Base-by-base conservation (phyloP, 2,113 vertebrate genomes). In the Malaclemys terrapin region DNA sequence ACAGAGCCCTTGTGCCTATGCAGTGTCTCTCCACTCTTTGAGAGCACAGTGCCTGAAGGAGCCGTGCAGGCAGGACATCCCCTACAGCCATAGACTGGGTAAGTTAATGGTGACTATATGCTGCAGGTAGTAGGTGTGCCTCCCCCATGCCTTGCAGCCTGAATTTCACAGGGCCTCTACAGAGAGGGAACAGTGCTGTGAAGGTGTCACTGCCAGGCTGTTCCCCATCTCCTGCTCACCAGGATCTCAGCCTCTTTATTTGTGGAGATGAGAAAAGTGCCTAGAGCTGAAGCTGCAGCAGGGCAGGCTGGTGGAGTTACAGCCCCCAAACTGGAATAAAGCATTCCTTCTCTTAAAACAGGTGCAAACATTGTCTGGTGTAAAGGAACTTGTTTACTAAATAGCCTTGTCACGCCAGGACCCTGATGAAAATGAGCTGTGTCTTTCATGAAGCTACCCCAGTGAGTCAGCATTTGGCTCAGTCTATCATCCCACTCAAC, bases 341-440 rank as follows among this genome's bases (percentile, higher is more conserved):
- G 52, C 0, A 0, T 85, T 81, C 69, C 20, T 81, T 24, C 29
- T 88, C 82, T 69, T 80, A 76, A 85, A 93, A 8, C 1, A 53
- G 86, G 6, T n/a, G 85, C 75, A 42, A 52, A 80, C 20, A 53
- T 24, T 3, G 85, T 42, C 65, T 49, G 56, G 0, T 24, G n/a
- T 52, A 87, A 93, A 89, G 0, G 2, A 5, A 49, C 17, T 11
- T 50, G 90, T 45, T 52, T n/a, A 84, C 42, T 29, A 76, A 87
- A 59, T 47, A 81, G 27, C 27, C 88, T 78, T 88, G 29, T 59
- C 50, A 85, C 89, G n/a, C 59, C 88, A 75, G 31, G 92, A 89
- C 12, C 85, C 27, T 6, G 62, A 22, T 78, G 65, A 45, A 90
- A 93, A 72, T 62, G 19, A 0, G 0, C 1, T 62, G 29, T 42